These are phyloP conservation scores for Eueides isabella DNA, from an alignment of 1,140 invertebrate genomes.

Conservation along the genomic window DNA sequence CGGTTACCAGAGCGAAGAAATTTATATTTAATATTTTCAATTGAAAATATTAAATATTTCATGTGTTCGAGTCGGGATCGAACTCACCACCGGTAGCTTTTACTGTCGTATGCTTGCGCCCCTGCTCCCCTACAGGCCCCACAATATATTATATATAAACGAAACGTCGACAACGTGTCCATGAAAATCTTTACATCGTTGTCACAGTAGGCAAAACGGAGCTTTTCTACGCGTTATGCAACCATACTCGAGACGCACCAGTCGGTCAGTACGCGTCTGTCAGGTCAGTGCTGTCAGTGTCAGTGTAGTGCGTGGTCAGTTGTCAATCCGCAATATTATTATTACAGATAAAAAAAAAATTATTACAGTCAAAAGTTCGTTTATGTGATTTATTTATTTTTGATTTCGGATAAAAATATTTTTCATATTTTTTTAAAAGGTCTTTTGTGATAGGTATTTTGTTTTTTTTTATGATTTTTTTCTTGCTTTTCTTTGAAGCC, in stretches of 20 bases:
- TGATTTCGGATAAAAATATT: background rate
- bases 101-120: no score
- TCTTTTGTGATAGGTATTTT: background rate
- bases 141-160: no score
- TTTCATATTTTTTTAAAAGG: background rate
- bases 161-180: background rate
- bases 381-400: background rate
- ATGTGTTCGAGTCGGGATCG: no score
- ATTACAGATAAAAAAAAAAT: background rate
- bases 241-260: constrained; percentile 65
- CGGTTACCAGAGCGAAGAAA: no score
- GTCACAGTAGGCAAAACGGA: constrained; percentile 50
- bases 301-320: constrained; percentile 5
- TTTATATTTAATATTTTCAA: no score
- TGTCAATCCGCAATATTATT: background rate
- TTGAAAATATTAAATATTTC: no score
- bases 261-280: constrained; percentile 57
- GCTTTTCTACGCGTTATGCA: constrained; percentile 78
- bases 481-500: no score
- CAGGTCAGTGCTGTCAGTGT: constrained; percentile 39
- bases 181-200: background rate
- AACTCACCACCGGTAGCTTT: no score
- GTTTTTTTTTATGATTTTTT: no score
- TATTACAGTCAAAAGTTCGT: constrained; percentile 5
- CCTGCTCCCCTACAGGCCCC: no score